Conservation (phyloP, 2,888 invertebrate genomes). For the Eupeodes luniger region DNA sequence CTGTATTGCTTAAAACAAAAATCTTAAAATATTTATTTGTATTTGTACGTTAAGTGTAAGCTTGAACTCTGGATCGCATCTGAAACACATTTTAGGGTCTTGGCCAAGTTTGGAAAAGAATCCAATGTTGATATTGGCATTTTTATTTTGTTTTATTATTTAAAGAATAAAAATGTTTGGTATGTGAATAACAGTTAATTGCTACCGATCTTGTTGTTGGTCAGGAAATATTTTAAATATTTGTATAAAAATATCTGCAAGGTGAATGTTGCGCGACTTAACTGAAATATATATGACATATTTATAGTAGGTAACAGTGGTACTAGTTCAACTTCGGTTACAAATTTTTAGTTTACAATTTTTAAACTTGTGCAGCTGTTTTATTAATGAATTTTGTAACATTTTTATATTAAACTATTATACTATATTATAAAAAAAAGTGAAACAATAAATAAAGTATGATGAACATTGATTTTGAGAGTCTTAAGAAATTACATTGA, state of each 20-base stretch:
- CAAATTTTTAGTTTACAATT: not conserved
- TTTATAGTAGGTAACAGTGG: not conserved
- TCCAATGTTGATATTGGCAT: not conserved
- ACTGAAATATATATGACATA: conserved; percentile 11
- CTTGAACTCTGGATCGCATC: conserved; percentile 57
- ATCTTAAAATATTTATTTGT: conserved; percentile 9
- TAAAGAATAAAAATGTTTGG: conserved; percentile 4
- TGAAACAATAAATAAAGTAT: too few species aligned
- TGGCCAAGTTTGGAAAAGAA: conserved; percentile 61
- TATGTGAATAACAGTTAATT: conserved; percentile 40
- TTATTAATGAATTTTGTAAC: too few species aligned
- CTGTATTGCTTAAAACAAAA: not conserved
- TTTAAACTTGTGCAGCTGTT: not conserved
- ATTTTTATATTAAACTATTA: too few species aligned
- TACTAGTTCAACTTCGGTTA: not conserved
- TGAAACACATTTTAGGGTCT: conserved; percentile 64
- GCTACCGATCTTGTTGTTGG: conserved; percentile 21
- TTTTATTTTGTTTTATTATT: conserved; percentile 4
- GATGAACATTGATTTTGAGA: too few species aligned
- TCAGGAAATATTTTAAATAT: conserved; percentile 48
- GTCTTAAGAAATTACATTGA: too few species aligned
- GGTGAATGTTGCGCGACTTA: not conserved
- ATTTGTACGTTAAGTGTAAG: conserved; percentile 37
- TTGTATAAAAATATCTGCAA: conserved; percentile 46
- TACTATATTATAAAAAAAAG: too few species aligned